Evolutionary conservation across 2,888 invertebrate species (phyloP), one percentile per base, ranked within the genome.

Genomic region (Drosophila multiciliata): DNA sequence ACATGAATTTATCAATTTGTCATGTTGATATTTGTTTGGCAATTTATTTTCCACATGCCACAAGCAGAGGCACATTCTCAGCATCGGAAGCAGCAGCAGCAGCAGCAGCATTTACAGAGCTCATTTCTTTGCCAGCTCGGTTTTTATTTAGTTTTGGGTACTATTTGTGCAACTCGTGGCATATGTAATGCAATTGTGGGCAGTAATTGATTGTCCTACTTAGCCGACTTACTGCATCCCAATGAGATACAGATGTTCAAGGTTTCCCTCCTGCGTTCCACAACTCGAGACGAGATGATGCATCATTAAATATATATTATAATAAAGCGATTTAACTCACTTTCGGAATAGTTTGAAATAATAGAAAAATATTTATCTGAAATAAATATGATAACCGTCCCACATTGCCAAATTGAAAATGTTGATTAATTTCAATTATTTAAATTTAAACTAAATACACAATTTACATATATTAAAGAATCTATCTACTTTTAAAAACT

Each of bases 1-100:
- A 90, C 90, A 89, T 81, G 86, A 87, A 90, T 90, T 90, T 84
- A 89, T 89, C 90, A 90, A 90, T 90, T 90, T 90, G 90, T 90
- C 91, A 90, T 89, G 91, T 83, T 85, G 86, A 89, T 87, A 84
- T 89, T 90, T 90, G 90, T 90, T 90, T 79, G 79, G 83, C 81
- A 78, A 90, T 90, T 90, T 84, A 90, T 91, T 83, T 81, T 75
- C 90, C 87, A 83, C 72, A 73, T 80, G 81, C 78, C 81, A 83
- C 77, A 75, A 74, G 74, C 74, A 71, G 57, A 15, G 23, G 15
- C 12, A 20, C 45, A 20, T 12, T 20, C 45, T 20, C 49, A 23
- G 50, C 74, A 26, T 48, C 35, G 29, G 29, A 29, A 29, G 29
- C 48, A 58, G 50, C 58, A 45, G 15, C 69, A 55, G 77, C 48